Evolutionary conservation across 2,113 vertebrate genomes (phyloP), one percentile per base, ranked within the genome.

Genomic region (Actinemys pallida): DNA sequence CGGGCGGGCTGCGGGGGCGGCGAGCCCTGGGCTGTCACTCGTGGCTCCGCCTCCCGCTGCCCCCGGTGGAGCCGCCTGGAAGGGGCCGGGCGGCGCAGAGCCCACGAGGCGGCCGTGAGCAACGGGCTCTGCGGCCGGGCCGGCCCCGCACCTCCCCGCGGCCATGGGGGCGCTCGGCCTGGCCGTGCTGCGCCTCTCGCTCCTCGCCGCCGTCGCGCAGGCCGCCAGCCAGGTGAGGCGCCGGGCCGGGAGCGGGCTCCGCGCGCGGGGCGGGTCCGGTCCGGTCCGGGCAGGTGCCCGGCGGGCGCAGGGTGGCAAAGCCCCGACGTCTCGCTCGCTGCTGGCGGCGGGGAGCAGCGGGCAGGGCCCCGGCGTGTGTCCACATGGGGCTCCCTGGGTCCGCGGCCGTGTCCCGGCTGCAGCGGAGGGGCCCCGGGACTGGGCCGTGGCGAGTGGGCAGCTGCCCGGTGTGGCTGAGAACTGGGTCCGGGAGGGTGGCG

Each of bases 141-240:
- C 2, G 47, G 4, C 45, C 31, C 35, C 53, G 39, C 50, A 84
- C 79, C 1, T 42, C 17, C 56, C 25, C 22, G 85, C 57, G 2
- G 35, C 69, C 69, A 72, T 72, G 69, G 69, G 69, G 17, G 4
- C 69, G 31, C 62, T n/a, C 19, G 54, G 27, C 17, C 83, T 42
- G 39, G 19, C 52, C 2, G 11, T 50, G 89, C 50, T 85, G 1
- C 88, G 82, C 53, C 53, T 78, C 57, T 47, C 12, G 47, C 81
- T 84, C 24, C 79, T 9, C 35, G 29, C 65, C 1, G 5, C 45
- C 79, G 39, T 45, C 1, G 81, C 49, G 81, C 89, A 39, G 62
- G 83, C 95, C 3, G 62, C 95, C 72, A 91, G 85, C 53, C 93
- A 96, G 97, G 97, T 97, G 95, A 7, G n/a, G 69, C 13, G 65